A percentile compares a stretch with the other conserved stretches of the same genome.
Evolutionary conservation across 2,113 vertebrate genomes (phyloP).

Genomic region (Stomatorhinus ivindoensis): DNA sequence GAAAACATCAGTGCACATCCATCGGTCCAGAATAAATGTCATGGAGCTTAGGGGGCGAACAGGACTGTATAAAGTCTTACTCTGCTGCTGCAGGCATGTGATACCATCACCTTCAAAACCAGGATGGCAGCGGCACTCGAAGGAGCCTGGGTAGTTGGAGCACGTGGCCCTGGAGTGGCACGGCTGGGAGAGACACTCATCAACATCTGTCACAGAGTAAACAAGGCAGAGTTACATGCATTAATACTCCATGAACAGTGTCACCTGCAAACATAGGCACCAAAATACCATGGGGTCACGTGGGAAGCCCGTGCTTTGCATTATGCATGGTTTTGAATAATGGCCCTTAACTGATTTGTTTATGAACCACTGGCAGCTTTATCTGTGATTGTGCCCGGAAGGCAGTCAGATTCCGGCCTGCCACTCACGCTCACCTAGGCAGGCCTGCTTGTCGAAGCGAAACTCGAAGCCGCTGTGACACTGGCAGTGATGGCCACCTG

Average conservation of each 20-base stretch:
- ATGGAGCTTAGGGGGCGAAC: background rate
- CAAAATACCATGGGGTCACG: background rate
- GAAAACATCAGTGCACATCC: background rate
- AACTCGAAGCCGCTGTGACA: slow-evolving; percentile 52
- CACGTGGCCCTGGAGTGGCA: slow-evolving; percentile 56
- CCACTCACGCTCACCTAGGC: slow-evolving; percentile 53
- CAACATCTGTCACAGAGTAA: slow-evolving; percentile 37
- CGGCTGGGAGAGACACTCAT: slow-evolving; percentile 52
- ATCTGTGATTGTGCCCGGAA: background rate
- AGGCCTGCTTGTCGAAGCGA: slow-evolving; percentile 41
- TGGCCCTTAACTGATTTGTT: background rate
- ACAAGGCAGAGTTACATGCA: background rate
- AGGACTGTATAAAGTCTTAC: slow-evolving; percentile 34
- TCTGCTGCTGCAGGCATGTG: slow-evolving; percentile 43
- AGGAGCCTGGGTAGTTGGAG: slow-evolving; percentile 56
- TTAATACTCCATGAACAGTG: background rate
- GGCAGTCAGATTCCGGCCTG: background rate
- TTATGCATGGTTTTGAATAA: background rate
- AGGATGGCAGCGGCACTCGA: slow-evolving; percentile 53
- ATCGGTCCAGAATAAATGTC: background rate
- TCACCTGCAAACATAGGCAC: background rate
- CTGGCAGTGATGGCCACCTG: slow-evolving; percentile 58
- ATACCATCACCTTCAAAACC: slow-evolving; percentile 61
- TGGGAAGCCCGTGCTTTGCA: background rate
- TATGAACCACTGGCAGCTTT: background rate